A percentile compares a stretch with the other conserved stretches of the same genome.
These are phyloP conservation scores for Actinernus sp. DNA, from an alignment of 92 coral and sea anemone species.

Conservation along the genomic window DNA sequence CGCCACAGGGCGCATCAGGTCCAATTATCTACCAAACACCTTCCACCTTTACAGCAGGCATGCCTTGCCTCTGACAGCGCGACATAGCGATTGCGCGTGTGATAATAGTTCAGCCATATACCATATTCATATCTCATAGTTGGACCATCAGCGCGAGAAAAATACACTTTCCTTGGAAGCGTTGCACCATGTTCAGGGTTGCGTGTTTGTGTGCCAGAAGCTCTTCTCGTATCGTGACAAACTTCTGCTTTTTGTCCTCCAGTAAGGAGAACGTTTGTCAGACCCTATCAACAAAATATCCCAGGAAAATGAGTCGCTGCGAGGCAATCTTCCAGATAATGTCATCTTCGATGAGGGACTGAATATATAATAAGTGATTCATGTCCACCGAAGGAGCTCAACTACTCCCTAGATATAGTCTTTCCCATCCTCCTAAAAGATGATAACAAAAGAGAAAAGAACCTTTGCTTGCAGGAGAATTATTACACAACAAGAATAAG, in stretches of 20 bases:
- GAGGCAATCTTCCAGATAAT: no score
- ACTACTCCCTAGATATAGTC: no score
- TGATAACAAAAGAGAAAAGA: no score
- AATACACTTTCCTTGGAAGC: constrained; percentile 40
- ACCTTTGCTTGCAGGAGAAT: no score
- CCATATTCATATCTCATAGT: no score
- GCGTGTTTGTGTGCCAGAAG: constrained; percentile 19
- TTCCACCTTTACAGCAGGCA: constrained; percentile 8
- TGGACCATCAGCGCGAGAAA: constrained; percentile 43
- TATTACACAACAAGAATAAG: no score
- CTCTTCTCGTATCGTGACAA: constrained; percentile 16
- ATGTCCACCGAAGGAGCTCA: no score
- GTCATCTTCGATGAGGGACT: no score
- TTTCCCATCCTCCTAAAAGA: no score
- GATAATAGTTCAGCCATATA: constrained; percentile 40
- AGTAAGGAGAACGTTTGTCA: constrained; percentile 42
- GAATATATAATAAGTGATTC: no score
- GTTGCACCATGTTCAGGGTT: constrained; percentile 23
- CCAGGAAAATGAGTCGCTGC: constrained; percentile 31
- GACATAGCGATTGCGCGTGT: constrained; percentile 37
- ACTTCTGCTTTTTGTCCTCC: constrained; percentile 23
- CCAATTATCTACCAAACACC: constrained; percentile 51
- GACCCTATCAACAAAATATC: constrained; percentile 29
- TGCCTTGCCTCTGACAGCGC: constrained; percentile 12
- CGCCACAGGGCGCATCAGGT: constrained; percentile 34